Evolutionary conservation across 2,888 invertebrate species (phyloP).

Genomic region (Stratiomys singularior): DNA sequence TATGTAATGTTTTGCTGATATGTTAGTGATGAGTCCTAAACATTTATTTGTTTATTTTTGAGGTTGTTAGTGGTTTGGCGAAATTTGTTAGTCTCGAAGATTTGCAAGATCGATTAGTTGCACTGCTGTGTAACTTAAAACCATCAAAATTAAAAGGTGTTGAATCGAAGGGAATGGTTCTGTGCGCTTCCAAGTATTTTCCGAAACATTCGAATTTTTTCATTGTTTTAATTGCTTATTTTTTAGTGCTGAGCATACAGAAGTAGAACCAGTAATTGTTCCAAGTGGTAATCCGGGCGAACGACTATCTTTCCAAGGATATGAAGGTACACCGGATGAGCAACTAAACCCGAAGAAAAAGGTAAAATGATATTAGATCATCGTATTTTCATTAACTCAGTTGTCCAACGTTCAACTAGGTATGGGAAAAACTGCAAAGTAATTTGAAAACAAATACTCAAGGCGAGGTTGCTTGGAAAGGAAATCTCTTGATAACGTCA

Average conservation of each 20-base stretch:
- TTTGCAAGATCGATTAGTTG: slow-evolving; percentile 88
- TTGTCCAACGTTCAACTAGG: slow-evolving; percentile 47
- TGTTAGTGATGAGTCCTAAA: background rate
- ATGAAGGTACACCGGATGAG: slow-evolving; percentile 83
- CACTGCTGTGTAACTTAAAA: slow-evolving; percentile 95
- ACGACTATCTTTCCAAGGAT: slow-evolving; percentile 83
- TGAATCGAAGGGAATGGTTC: slow-evolving; percentile 91
- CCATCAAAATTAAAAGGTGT: slow-evolving; percentile 96
- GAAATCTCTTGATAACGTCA: slow-evolving; percentile 77
- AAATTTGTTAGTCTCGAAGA: slow-evolving; percentile 90
- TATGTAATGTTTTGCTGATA: slow-evolving; percentile 48
- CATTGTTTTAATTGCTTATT: background rate
- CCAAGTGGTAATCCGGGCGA: slow-evolving; percentile 86
- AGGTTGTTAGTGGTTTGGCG: slow-evolving; percentile 88
- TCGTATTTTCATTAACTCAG: background rate
- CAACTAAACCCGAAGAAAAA: slow-evolving; percentile 96
- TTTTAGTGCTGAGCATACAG: slow-evolving; percentile 75
- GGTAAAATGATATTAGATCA: slow-evolving; percentile 65
- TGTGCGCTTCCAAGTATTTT: slow-evolving; percentile 83
- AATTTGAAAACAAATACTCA: slow-evolving; percentile 78
- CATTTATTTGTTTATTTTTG: background rate
- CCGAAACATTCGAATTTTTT: background rate
- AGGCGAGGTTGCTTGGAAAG: slow-evolving; percentile 87
- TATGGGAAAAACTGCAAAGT: slow-evolving; percentile 90
- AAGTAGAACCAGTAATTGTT: slow-evolving; percentile 86